Conservation (phyloP, 2,888 invertebrate genomes). For the Teleiodes luculella region DNA sequence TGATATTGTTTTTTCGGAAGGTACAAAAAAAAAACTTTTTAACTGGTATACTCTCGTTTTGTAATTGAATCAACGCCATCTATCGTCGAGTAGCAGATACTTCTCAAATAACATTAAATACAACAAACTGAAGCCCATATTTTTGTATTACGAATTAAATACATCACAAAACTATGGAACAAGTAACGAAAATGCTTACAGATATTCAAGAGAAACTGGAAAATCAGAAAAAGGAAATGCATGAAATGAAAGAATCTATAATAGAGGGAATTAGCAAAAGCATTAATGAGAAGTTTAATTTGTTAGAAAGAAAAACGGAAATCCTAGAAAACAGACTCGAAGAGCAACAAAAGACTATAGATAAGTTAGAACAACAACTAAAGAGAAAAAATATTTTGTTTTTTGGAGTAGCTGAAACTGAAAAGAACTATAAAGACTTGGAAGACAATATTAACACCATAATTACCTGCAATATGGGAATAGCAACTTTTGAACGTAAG, state of each 20-base stretch:
- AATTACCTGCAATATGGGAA: not conserved
- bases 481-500: not conserved
- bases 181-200: not conserved
- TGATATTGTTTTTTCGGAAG: too few relatives aligned
- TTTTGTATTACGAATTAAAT: too few relatives aligned
- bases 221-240: not conserved
- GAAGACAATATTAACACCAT: not conserved
- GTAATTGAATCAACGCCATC: too few relatives aligned
- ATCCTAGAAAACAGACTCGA: not conserved
- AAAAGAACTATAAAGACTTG: not conserved
- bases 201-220: too few relatives aligned
- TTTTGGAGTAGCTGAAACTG: not conserved
- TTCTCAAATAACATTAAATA: too few relatives aligned
- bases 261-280: not conserved
- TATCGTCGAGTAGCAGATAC: too few relatives aligned
- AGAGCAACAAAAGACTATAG: not conserved
- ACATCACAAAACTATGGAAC: not conserved
- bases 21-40: too few relatives aligned
- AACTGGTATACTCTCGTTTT: too few relatives aligned
- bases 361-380: not conserved
- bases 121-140: too few relatives aligned
- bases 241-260: not conserved
- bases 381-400: not conserved
- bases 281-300: not conserved
- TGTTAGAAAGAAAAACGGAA: not conserved